phyloP scores from a whole-genome alignment of 1,140 invertebrate species.

The Solenopsis fugax region DNA sequence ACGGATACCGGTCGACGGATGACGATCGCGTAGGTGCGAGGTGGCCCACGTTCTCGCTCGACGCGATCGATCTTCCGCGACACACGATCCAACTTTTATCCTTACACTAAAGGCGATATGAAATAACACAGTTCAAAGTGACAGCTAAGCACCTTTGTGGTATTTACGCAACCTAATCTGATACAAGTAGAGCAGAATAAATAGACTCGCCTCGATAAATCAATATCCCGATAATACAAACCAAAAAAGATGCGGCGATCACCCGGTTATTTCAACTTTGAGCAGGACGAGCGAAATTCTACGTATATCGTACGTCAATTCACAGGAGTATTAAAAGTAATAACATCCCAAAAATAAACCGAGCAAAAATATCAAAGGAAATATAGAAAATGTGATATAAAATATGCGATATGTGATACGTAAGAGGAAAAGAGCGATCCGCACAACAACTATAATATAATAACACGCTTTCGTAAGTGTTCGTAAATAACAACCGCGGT shows the following conservation, averaged over 20 bases:
- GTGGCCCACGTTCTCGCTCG: not conserved
- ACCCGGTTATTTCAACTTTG: not conserved
- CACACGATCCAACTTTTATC: not conserved
- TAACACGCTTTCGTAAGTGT: slow-evolving; percentile 63
- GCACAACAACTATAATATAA: not conserved
- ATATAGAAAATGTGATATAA: not conserved
- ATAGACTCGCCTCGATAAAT: slow-evolving; percentile 3
- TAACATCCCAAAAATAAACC: not conserved
- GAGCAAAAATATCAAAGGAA: not conserved
- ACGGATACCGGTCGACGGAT: not conserved
- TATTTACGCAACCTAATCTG: not conserved
- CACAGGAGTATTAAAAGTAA: not conserved
- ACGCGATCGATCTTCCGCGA: not conserved
- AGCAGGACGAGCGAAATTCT: not conserved
- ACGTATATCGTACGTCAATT: not conserved
- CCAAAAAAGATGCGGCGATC: not conserved
- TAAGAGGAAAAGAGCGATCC: not conserved
- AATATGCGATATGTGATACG: not conserved
- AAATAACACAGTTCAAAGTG: slow-evolving; percentile 52
- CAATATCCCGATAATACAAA: not conserved
- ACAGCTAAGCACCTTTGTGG: not conserved
- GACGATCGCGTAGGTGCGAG: not conserved
- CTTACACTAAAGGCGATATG: slow-evolving; percentile 38
- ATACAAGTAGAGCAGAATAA: not conserved
- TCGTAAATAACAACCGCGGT: slow-evolving; percentile 72